These are phyloP conservation scores for Rhamnusium bicolor DNA, from an alignment of 2,888 invertebrate species.

Conservation along the genomic window DNA sequence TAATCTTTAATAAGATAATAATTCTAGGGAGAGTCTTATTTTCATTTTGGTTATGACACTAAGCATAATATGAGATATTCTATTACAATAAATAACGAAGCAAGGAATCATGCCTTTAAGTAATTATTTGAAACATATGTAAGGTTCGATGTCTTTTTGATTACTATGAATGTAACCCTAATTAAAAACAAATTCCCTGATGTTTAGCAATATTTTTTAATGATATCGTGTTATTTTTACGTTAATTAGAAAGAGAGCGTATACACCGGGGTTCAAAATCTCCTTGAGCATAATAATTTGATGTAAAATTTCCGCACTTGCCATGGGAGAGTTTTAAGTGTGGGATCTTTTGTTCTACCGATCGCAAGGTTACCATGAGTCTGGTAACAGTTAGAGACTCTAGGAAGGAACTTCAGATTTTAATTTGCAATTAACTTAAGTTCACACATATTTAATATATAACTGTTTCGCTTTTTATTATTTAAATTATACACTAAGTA, in stretches of 20 bases:
- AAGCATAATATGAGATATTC: no score
- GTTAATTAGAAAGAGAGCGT: constrained; percentile 22
- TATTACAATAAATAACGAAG: background rate
- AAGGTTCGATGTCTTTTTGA: background rate
- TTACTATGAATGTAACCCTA: background rate
- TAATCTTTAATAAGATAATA: no score
- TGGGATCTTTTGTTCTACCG: constrained; percentile 63
- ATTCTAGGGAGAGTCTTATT: no score
- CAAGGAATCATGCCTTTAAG: background rate
- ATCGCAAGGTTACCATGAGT: constrained; percentile 62
- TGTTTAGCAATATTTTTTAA: background rate
- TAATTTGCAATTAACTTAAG: constrained; percentile 64
- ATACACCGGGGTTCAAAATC: constrained; percentile 61
- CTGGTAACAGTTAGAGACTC: constrained; percentile 58
- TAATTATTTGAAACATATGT: constrained; percentile 3
- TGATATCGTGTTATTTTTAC: constrained; percentile 7
- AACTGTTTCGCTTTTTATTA: constrained; percentile 60
- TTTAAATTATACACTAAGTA: constrained; percentile 41
- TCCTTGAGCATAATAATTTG: constrained; percentile 65
- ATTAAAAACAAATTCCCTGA: background rate
- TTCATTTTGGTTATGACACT: no score
- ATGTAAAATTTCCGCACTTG: constrained; percentile 66
- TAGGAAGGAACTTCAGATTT: constrained; percentile 64
- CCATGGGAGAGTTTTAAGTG: constrained; percentile 64
- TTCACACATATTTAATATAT: constrained; percentile 66